Conservation (phyloP, 2,888 invertebrate genomes). For the Cepaea hortensis region DNA sequence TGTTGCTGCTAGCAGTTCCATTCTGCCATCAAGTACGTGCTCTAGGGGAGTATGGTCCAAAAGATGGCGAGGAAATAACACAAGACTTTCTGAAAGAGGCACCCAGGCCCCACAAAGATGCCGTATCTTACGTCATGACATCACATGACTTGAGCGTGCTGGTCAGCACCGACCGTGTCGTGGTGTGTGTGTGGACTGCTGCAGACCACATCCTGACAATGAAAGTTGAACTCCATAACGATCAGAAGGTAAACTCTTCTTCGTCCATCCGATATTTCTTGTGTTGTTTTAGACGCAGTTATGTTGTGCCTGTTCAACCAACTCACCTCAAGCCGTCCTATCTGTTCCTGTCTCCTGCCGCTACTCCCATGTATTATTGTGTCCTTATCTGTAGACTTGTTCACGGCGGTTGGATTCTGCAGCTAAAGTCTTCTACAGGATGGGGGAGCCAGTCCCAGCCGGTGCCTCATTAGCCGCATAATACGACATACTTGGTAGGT, state of each 20-base stretch:
- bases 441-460: too few species aligned
- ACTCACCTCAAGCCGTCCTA: too few species aligned
- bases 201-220: constrained; percentile 13
- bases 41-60: constrained; percentile 23
- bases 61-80: not conserved
- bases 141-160: constrained; percentile 23
- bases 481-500: too few species aligned
- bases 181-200: constrained; percentile 40
- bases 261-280: too few species aligned
- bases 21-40: constrained; percentile 11
- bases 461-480: too few species aligned
- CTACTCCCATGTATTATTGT: too few species aligned
- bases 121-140: constrained; percentile 6
- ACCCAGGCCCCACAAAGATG: constrained; percentile 17
- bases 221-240: not conserved
- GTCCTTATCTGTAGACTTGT: too few species aligned
- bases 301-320: too few species aligned
- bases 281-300: too few species aligned
- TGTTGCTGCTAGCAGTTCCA: constrained; percentile 28
- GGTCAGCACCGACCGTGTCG: constrained; percentile 13
- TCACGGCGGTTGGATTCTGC: too few species aligned
- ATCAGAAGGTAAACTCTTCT: constrained; percentile 28
- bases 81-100: not conserved
- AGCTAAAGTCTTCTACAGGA: too few species aligned
- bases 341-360: too few species aligned